Evolutionary conservation across 2,113 vertebrate species (phyloP), one percentile per base, ranked within the genome.

Genomic region (Oreochromis tanganicae): DNA sequence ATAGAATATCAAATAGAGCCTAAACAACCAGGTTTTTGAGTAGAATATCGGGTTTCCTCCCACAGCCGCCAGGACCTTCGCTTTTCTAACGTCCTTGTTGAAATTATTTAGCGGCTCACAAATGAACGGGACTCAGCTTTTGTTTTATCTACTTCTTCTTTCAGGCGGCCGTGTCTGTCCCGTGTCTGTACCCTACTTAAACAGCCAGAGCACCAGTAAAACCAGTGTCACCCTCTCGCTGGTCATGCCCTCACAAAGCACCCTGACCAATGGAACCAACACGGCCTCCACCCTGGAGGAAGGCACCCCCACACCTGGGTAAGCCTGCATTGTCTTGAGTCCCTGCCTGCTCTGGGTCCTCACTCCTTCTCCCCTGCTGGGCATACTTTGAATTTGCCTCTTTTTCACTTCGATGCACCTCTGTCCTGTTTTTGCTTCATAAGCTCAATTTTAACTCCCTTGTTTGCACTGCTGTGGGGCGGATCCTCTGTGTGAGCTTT

Each of bases 161-260:
- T 14, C 95, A 97, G 99, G 98, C 50, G 98, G 98, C 1, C 97
- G 98, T 0, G 97, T 99, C 91, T 99, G 98, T 92, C 99, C 99
- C 0, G 99, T 99, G 6, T 99, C 99, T 0, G 98, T 99, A 93
- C 99, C 99, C 0, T 99, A 99, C 96, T 99, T 98, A 36, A 99
- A 97, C 88, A 96, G 96, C 91, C 98, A 99, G 95, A 98, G 97
- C 95, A 99, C 98, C 91, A 99, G 99, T 95, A 99, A 99, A 95
- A 99, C 98, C 11, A 99, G 99, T 0, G 99, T 99, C 87, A 99
- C 98, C 0, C 97, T 99, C 16, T 99, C 99, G 5, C 96, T 99
- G 85, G 98, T 99, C 84, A 99, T 99, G 98, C 99, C 99, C 66
- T 98, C 98, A 5, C 98, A 99, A 87, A 96, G 97, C 32, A 98